Evolutionary conservation across 2,113 vertebrate genomes (phyloP), one percentile per base, ranked within the genome.

Genomic region (Egretta garzetta): DNA sequence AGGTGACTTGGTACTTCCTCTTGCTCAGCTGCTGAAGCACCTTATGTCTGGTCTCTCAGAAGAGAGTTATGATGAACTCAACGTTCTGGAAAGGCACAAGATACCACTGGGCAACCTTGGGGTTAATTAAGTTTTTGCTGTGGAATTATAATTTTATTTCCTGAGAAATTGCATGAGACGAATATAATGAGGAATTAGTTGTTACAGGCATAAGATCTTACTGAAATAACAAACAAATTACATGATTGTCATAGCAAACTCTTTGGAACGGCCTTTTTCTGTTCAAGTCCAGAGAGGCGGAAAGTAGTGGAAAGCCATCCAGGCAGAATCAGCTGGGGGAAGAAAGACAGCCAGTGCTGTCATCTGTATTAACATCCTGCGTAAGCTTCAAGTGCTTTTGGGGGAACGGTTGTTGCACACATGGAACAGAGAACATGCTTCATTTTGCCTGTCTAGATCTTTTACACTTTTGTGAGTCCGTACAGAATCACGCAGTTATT

Each of bases 141-240:
- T 62, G 49, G 81, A 92, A 92, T 83, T 73, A 76, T 92, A 87
- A 96, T 93, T 91, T 94, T 96, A 96, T 95, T 96, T 97, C 93
- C 95, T 95, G 74, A 95, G 81, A 94, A 97, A 96, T 72, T 88
- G 58, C 66, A 82, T 88, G 83, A 95, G 84, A 64, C 21, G 53
- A 93, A 79, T 93, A 80, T 76, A 96, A 97, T 90, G 95, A 94
- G 26, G 50, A 91, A 93, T 89, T 85, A 89, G 49, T 63, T 90
- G 58, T 64, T 96, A 74, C 88, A 95, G 52, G 56, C 80, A 87
- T 67, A 80, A 96, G 62, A 81, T 79, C 64, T 89, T 67, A 33
- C 56, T 80, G 80, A 87, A 93, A 81, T 62, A 91, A 55, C 39
- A 81, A 83, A 68, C 21, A 67, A 89, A 93, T 68, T 8, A 64